These are phyloP conservation scores for Spilogale gracilis DNA, from an alignment of 2,113 vertebrate species.

Conservation along the genomic window DNA sequence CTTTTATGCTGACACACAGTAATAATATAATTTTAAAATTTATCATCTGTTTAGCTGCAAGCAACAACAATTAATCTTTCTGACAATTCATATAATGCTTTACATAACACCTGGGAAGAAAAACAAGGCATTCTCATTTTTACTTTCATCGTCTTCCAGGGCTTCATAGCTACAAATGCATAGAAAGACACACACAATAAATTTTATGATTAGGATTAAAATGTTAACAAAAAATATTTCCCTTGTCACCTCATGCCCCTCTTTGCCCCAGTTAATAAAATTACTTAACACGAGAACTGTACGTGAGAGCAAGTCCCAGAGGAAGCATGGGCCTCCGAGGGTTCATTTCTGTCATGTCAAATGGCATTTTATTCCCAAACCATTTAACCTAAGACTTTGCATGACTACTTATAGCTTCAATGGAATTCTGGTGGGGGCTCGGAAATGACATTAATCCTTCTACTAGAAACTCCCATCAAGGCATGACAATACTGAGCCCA, in stretches of 20 bases:
- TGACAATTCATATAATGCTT: conserved; percentile 84
- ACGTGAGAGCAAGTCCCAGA: conserved; percentile 84
- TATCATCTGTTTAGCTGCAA: conserved; percentile 90
- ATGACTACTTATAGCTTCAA: conserved; percentile 82
- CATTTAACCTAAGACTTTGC: conserved; percentile 90
- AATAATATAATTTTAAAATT: conserved; percentile 90
- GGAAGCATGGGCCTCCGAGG: conserved; percentile 79
- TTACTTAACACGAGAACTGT: conserved; percentile 87
- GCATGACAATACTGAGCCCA: not conserved
- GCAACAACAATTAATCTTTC: conserved; percentile 89
- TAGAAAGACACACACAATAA: conserved; percentile 83
- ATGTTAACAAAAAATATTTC: conserved; percentile 85
- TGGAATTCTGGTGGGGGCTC: conserved; percentile 69
- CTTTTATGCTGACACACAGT: conserved; percentile 88
- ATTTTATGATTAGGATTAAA: conserved; percentile 86
- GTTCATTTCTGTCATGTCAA: conserved; percentile 87
- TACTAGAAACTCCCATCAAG: not conserved
- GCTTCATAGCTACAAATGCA: conserved; percentile 26
- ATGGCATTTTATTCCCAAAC: conserved; percentile 89
- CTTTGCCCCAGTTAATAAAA: conserved; percentile 89
- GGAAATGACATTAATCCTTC: conserved; percentile 42
- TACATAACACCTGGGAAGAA: conserved; percentile 84
- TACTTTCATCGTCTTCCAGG: conserved; percentile 77
- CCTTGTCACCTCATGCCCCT: conserved; percentile 64
- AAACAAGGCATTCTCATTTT: conserved; percentile 77